These are phyloP conservation scores for Pluvianellus socialis DNA, from an alignment of 2,113 vertebrate species.

Conservation along the genomic window DNA sequence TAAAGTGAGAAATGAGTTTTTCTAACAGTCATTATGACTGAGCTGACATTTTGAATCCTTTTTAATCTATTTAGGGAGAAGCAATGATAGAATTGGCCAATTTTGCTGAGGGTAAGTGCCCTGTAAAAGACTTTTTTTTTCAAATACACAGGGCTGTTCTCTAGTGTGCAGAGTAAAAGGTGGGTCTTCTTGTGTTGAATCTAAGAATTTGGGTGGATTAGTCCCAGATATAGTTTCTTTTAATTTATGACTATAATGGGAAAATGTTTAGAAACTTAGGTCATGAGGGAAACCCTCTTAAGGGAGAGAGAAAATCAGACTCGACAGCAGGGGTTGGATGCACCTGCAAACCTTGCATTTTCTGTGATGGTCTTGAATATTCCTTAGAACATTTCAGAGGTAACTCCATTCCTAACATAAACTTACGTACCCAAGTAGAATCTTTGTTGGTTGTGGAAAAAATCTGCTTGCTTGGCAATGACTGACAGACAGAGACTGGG, in stretches of 20 bases:
- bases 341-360: not conserved
- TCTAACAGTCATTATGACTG: not conserved
- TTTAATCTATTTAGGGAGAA: not conserved
- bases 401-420: not conserved
- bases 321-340: not conserved
- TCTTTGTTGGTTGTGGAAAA: not conserved
- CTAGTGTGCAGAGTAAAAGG: not conserved
- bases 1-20: not conserved
- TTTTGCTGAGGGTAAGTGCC: not conserved
- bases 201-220: not conserved
- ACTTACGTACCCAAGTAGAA: accelerated
- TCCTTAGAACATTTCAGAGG: not conserved
- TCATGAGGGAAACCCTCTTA: not conserved
- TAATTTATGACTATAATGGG: not conserved
- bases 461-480: not conserved
- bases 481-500: not conserved
- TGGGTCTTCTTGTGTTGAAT: not conserved
- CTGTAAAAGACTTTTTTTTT: not conserved
- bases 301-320: not conserved
- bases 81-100: not conserved
- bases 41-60: not conserved
- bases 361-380: not conserved
- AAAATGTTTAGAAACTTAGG: not conserved
- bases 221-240: not conserved
- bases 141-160: not conserved